A percentile compares a stretch with the other conserved stretches of the same genome.
These are phyloP conservation scores for Smithornis capensis DNA, from an alignment of 2,113 vertebrate species.

Conservation along the genomic window DNA sequence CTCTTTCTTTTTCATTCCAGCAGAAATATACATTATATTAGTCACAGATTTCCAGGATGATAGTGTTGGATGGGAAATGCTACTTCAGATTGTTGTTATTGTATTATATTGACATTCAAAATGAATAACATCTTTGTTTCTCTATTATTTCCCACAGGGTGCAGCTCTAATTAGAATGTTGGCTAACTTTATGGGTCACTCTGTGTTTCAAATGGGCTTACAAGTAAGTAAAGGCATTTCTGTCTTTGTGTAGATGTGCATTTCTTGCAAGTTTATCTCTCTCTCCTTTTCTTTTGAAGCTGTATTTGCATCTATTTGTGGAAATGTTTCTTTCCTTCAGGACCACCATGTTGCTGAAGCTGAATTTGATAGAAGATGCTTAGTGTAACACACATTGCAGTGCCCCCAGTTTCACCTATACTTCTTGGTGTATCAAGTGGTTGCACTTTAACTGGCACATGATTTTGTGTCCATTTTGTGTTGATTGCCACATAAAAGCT, in stretches of 20 bases:
- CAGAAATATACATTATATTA: not conserved
- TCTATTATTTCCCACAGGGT: slow-evolving; percentile 77
- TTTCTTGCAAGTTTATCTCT: not conserved
- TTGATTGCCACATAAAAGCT: not conserved
- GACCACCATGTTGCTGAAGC: not conserved
- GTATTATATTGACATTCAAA: not conserved
- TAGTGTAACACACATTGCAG: not conserved
- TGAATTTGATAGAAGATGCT: not conserved
- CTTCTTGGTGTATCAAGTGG: not conserved
- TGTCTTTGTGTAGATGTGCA: not conserved
- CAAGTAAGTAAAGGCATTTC: slow-evolving; percentile 85
- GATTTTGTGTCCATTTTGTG: not conserved
- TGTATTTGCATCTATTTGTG: not conserved
- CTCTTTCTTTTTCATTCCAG: not conserved
- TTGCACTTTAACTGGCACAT: not conserved
- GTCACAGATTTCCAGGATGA: not conserved
- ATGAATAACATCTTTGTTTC: not conserved
- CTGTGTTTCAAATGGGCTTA: slow-evolving; percentile 91
- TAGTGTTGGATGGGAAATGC: not conserved
- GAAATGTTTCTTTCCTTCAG: not conserved
- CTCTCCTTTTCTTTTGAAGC: not conserved
- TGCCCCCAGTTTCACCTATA: not conserved
- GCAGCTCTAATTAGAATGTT: slow-evolving; percentile 98
- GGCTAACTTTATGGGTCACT: slow-evolving; percentile 95
- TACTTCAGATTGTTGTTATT: not conserved